Percentiles rank a stretch among this genome's conserved stretches.
phyloP scores from a whole-genome alignment of 2,113 vertebrate species.

The Mormoops blainvillei region DNA sequence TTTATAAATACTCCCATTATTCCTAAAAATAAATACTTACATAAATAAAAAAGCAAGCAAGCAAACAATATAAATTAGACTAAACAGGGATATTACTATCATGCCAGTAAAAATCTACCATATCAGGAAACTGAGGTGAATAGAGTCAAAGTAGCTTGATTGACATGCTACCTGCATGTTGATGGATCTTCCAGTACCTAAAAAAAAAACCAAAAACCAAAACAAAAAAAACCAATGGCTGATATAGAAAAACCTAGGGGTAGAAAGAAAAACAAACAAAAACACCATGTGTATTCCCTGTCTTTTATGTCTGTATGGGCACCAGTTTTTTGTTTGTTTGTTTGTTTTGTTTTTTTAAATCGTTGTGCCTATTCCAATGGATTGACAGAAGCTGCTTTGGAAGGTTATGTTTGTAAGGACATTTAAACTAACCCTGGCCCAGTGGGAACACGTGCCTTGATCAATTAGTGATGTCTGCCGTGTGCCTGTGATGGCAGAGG shows the following conservation, averaged over 20 bases:
- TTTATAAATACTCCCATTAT: not conserved
- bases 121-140: not conserved
- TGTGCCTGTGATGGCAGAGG: not conserved
- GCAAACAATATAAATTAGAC: not conserved
- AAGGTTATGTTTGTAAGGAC: not conserved
- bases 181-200: not conserved
- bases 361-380: not conserved
- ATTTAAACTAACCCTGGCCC: not conserved
- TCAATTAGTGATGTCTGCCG: not conserved
- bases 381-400: not conserved
- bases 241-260: not conserved
- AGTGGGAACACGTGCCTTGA: not conserved
- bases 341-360: too few relatives aligned
- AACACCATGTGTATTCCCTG: not conserved
- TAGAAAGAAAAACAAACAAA: not conserved
- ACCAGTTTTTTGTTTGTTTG: not conserved
- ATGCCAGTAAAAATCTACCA: not conserved
- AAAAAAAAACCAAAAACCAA: not conserved
- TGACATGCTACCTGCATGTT: not conserved
- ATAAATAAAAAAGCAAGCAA: not conserved
- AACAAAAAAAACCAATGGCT: not conserved
- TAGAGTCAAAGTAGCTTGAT: not conserved
- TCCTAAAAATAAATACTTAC: not conserved
- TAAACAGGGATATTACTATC: not conserved
- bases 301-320: not conserved